Conservation (phyloP, 2,888 invertebrate genomes). For the Plemyria rubiginata region DNA sequence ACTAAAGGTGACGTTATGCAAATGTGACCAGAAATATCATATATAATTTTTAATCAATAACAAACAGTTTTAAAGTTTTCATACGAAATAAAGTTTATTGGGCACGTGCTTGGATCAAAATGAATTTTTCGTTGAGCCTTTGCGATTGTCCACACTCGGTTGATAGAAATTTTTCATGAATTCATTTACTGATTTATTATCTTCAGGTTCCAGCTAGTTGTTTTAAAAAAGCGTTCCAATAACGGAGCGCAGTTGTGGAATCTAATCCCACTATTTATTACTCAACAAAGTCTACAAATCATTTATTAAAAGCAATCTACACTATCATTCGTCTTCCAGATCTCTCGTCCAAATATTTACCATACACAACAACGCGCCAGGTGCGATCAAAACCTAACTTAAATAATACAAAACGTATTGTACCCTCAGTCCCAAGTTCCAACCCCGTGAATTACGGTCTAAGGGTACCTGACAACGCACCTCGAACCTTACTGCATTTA, state of each 20-base stretch:
- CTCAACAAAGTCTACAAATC: background rate
- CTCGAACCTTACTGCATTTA: constrained; percentile 27
- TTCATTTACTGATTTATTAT: too few relatives aligned
- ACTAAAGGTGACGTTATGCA: background rate
- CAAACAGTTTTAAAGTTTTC: too few relatives aligned
- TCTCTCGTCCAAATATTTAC: constrained; percentile 10
- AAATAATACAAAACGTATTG: constrained; percentile 34
- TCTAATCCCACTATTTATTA: background rate
- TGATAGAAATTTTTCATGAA: too few relatives aligned
- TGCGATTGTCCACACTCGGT: too few relatives aligned
- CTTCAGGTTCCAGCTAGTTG: too few relatives aligned
- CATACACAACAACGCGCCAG: constrained; percentile 16
- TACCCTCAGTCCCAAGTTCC: constrained; percentile 14
- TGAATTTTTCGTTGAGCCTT: too few relatives aligned
- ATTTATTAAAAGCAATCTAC: background rate
- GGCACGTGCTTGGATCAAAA: too few relatives aligned
- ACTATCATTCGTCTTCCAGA: background rate
- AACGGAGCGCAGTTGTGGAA: background rate
- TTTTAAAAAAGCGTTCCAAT: too few relatives aligned
- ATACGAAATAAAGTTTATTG: too few relatives aligned
- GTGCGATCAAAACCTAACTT: constrained; percentile 33
- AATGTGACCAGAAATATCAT: too few relatives aligned
- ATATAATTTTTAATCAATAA: too few relatives aligned
- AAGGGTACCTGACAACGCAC: constrained; percentile 19
- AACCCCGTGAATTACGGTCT: constrained; percentile 24